Percentiles rank a stretch among this genome's conserved stretches.
Evolutionary conservation across 2,797 vertebrate genomes (phyloP).

Genomic region (Lepilemur septentrionalis): DNA sequence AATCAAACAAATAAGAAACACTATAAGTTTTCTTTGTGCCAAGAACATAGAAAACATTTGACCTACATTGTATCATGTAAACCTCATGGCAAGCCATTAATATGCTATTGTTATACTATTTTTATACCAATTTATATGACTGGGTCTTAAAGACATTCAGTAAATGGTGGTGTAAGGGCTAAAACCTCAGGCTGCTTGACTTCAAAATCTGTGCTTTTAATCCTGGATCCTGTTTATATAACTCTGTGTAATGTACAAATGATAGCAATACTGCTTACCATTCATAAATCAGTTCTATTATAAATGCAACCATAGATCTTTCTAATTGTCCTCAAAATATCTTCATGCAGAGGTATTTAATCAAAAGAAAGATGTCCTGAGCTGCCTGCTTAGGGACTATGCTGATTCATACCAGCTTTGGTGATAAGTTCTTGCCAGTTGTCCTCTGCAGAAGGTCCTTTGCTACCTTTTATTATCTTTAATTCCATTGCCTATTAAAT

Average conservation of each 20-base stretch:
- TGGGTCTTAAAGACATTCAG: neutral
- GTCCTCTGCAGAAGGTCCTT: neutral
- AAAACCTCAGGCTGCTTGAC: neutral
- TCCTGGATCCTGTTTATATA: neutral
- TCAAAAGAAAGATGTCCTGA: neutral
- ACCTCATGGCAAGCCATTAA: neutral
- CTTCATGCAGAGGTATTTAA: neutral
- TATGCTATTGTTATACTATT: neutral
- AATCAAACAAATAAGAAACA: neutral
- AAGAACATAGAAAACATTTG: neutral
- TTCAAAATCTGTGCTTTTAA: neutral
- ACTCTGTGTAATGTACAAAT: neutral
- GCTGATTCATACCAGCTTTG: neutral
- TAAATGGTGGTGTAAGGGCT: neutral
- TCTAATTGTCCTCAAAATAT: neutral
- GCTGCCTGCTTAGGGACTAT: neutral
- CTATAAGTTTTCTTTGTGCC: neutral
- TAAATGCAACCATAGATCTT: neutral
- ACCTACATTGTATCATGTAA: neutral
- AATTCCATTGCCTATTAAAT: neutral
- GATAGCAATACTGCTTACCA: neutral
- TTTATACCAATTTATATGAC: neutral
- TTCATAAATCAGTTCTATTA: neutral
- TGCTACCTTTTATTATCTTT: neutral
- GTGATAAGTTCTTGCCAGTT: neutral